Percentiles rank a stretch among this genome's conserved stretches.
phyloP scores from a whole-genome alignment of 2,113 vertebrate genomes.

The Dasyprocta punctata region DNA sequence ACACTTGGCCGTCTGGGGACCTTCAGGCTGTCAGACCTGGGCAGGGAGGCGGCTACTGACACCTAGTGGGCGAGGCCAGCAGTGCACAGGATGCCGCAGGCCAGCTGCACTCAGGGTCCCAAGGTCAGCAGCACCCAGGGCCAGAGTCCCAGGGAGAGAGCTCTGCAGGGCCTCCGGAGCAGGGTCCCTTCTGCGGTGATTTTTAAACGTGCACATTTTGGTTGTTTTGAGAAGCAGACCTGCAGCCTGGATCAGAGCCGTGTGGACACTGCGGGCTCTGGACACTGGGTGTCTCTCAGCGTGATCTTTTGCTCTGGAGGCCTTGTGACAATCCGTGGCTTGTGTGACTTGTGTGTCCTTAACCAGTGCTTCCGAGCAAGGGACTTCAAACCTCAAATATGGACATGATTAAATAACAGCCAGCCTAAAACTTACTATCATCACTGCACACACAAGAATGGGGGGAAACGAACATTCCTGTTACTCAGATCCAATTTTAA shows the following conservation, averaged over 20 bases:
- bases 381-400: not conserved
- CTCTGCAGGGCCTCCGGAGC: not conserved
- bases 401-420: not conserved
- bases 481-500: not conserved
- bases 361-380: not conserved
- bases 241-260: not conserved
- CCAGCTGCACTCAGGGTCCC: not conserved
- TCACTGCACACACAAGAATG: not conserved
- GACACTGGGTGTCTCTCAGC: accelerated
- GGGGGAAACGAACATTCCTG: not conserved
- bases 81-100: not conserved
- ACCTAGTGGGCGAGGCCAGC: constrained; percentile 3
- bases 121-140: accelerated
- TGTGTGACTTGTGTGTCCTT: accelerated
- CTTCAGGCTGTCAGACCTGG: not conserved
- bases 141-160: not conserved
- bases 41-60: not conserved
- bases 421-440: not conserved
- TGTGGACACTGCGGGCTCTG: not conserved
- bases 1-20: not conserved
- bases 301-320: not conserved
- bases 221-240: accelerated
- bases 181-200: not conserved
- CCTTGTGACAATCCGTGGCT: not conserved
- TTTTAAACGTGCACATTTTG: accelerated